Conservation (phyloP, 2,113 vertebrate genomes). For the Nicator chloris region DNA sequence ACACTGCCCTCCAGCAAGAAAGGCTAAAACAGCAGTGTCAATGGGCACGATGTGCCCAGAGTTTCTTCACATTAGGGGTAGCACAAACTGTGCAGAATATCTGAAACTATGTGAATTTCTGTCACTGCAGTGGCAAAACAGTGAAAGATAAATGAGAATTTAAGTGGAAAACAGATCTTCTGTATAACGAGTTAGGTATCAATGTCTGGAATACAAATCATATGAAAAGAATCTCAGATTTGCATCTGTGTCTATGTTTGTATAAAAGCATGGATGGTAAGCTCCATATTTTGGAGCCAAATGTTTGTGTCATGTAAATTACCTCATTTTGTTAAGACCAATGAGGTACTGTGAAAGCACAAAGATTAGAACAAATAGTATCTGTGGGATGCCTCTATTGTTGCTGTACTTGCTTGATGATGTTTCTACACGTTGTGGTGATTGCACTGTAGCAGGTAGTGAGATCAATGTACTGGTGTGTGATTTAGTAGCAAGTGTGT, state of each 20-base stretch:
- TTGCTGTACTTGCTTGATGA: background rate
- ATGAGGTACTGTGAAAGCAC: background rate
- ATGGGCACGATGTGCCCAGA: background rate
- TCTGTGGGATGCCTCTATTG: background rate
- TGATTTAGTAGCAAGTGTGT: background rate
- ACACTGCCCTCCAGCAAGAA: background rate
- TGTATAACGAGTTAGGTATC: background rate
- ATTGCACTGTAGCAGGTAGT: background rate
- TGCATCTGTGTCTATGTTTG: background rate
- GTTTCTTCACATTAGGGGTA: rapidly evolving
- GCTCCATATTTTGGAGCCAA: background rate
- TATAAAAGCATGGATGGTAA: background rate
- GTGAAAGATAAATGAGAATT: background rate
- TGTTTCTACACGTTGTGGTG: background rate
- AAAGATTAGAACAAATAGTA: background rate
- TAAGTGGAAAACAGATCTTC: background rate
- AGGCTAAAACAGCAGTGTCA: background rate
- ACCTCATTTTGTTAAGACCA: background rate
- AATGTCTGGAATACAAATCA: background rate
- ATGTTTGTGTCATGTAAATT: background rate
- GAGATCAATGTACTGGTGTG: background rate
- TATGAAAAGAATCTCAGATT: background rate
- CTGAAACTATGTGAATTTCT: background rate
- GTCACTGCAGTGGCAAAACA: background rate
- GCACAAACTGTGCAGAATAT: background rate